Conservation (phyloP, 1,140 invertebrate genomes). For the Trichoplusia ni region DNA sequence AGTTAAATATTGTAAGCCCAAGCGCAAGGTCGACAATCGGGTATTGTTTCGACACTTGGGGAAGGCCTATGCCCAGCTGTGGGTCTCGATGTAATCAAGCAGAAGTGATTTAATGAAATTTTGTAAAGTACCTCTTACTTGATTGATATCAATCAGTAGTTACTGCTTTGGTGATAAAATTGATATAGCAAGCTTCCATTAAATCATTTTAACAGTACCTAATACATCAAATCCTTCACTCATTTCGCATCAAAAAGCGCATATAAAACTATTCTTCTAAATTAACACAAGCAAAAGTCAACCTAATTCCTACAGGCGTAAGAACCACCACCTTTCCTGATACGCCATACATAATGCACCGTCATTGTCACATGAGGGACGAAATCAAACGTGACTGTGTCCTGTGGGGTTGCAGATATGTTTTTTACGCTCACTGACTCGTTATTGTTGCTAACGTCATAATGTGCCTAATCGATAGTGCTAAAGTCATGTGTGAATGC, state of each 20-base stretch:
- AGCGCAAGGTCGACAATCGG: too few relatives aligned
- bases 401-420: slow-evolving; percentile 37
- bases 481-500: neutral
- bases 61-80: too few relatives aligned
- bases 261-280: slow-evolving; percentile 16
- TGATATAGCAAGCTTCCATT: neutral
- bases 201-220: neutral
- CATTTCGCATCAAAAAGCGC: slow-evolving; percentile 33
- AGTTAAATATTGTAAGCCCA: too few relatives aligned
- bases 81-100: too few relatives aligned
- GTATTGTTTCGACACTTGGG: too few relatives aligned
- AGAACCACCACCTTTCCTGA: neutral
- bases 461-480: slow-evolving; percentile 16
- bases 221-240: neutral
- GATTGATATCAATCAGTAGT: too few relatives aligned
- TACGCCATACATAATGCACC: slow-evolving; percentile 1
- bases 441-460: slow-evolving; percentile 30
- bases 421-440: slow-evolving; percentile 48
- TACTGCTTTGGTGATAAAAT: too few relatives aligned
- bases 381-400: slow-evolving; percentile 12
- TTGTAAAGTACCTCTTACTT: too few relatives aligned
- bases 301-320: neutral
- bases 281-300: neutral
- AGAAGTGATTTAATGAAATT: too few relatives aligned
- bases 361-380: slow-evolving; percentile 27